Evolutionary conservation across 2,797 vertebrate species (phyloP).

Genomic region (Pristis pectinata): DNA sequence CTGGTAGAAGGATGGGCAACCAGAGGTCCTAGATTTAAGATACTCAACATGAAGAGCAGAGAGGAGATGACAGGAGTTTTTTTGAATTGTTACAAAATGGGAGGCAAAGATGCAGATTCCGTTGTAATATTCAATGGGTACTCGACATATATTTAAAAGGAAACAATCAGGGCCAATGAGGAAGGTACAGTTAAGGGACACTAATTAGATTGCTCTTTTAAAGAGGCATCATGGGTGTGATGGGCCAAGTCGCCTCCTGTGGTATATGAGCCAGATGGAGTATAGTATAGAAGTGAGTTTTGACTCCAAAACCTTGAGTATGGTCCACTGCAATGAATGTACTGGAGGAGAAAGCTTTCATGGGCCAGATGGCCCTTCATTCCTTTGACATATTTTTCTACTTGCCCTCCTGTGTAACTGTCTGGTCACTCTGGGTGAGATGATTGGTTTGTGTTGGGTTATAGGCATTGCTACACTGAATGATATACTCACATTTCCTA

Average conservation of each 20-base stretch:
- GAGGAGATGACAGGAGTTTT: not conserved
- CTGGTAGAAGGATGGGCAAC: not conserved
- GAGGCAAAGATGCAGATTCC: not conserved
- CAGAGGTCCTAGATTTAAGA: not conserved
- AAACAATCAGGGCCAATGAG: not conserved
- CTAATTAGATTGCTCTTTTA: not conserved
- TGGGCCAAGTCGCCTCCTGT: not conserved
- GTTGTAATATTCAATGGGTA: not conserved
- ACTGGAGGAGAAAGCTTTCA: not conserved
- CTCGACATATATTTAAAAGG: not conserved
- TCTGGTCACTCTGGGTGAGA: not conserved
- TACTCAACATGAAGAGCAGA: not conserved
- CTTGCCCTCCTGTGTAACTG: not conserved
- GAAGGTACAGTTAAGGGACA: not conserved
- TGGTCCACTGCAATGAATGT: not conserved
- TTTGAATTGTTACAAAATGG: not conserved
- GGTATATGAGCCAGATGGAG: not conserved
- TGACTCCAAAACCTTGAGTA: not conserved
- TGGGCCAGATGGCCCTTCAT: not conserved
- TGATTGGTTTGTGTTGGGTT: not conserved
- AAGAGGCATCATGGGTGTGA: not conserved
- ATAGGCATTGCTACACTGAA: not conserved
- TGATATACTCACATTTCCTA: not conserved
- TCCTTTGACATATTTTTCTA: not conserved
- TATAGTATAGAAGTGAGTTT: not conserved